These are phyloP conservation scores for Litoditis marina DNA, from an alignment of 2,888 invertebrate genomes.

Conservation along the genomic window DNA sequence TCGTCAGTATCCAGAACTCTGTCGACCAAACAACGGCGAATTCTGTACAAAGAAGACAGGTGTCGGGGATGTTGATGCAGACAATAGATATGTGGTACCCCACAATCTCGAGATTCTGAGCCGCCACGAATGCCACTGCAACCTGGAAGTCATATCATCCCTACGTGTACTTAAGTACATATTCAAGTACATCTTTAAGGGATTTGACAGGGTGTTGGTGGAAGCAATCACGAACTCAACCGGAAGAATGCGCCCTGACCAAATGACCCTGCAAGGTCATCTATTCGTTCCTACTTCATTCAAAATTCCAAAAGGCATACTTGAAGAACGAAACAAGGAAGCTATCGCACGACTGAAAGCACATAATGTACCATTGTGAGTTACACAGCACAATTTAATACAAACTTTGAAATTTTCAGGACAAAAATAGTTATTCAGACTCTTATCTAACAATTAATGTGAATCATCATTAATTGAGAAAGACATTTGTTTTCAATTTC, in stretches of 20 bases:
- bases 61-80: neutral
- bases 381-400: too few species aligned
- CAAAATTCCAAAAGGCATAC: neutral
- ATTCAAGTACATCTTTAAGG: too few species aligned
- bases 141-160: neutral
- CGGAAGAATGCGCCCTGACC: neutral
- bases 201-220: neutral
- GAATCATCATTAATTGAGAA: too few species aligned
- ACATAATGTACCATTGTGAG: neutral
- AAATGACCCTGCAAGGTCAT: neutral
- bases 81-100: neutral
- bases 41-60: neutral
- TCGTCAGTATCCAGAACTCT: neutral
- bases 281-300: neutral
- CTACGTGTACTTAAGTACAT: neutral
- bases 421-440: too few species aligned
- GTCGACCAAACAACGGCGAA: neutral
- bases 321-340: neutral
- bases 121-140: neutral
- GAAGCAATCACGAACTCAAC: neutral
- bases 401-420: too few species aligned
- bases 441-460: too few species aligned
- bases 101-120: neutral
- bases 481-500: too few species aligned
- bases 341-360: neutral